phyloP scores from a whole-genome alignment of 2,888 invertebrate genomes.

The Hemaris fuciformis region DNA sequence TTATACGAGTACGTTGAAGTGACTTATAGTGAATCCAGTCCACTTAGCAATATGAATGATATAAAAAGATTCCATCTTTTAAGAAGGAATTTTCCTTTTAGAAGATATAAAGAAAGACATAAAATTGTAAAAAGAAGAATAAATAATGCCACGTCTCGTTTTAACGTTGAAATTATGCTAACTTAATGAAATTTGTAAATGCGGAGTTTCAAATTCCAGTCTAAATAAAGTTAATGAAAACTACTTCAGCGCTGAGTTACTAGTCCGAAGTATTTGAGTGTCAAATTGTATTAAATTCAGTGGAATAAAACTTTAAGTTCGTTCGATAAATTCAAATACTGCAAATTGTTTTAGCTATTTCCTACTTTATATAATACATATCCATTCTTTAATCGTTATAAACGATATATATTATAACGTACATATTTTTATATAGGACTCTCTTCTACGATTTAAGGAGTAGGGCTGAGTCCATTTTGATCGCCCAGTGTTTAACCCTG shows the following conservation, averaged over 20 bases:
- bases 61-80: no score
- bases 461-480: no score
- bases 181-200: conserved; percentile 3
- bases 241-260: not conserved
- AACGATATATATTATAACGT: no score
- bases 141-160: not conserved
- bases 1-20: no score
- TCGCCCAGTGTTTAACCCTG: no score
- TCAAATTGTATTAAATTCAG: not conserved
- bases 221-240: conserved; percentile 8
- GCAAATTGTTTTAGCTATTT: not conserved
- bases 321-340: not conserved
- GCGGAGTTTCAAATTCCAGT: not conserved
- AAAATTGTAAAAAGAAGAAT: not conserved
- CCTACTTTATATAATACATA: no score
- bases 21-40: no score
- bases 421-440: no score
- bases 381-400: no score
- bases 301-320: not conserved
- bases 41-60: no score
- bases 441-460: no score
- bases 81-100: no score
- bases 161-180: not conserved
- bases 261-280: not conserved
- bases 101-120: not conserved